These are phyloP conservation scores for Rambutsinella grinnellia DNA, from an alignment of 2,888 invertebrate species.

Conservation along the genomic window DNA sequence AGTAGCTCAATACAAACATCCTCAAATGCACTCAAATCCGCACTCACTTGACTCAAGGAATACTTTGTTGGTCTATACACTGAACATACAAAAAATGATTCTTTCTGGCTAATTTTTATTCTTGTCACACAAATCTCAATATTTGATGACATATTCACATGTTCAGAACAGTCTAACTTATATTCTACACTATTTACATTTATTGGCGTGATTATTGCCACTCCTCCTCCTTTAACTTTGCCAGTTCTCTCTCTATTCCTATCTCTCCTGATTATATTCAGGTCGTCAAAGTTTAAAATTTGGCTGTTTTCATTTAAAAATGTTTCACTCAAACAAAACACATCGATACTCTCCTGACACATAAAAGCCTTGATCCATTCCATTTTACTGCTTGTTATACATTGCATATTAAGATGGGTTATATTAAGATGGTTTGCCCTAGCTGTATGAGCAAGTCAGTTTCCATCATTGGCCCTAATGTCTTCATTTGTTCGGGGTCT, in stretches of 20 bases:
- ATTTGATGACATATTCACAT: neutral
- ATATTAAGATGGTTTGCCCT: no score
- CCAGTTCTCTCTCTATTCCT: neutral
- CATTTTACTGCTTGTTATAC: no score
- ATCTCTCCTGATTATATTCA: neutral
- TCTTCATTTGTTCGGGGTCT: no score
- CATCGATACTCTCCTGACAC: neutral
- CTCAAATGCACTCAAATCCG: neutral
- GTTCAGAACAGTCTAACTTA: neutral
- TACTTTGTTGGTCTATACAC: slow-evolving; percentile 20
- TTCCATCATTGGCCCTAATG: no score
- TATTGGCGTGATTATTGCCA: neutral
- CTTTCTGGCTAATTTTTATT: neutral
- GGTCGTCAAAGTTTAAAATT: neutral
- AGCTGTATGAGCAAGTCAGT: no score
- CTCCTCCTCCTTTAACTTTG: neutral
- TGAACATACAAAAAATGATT: neutral
- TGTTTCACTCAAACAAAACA: neutral
- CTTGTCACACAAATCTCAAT: neutral
- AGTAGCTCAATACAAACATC: neutral
- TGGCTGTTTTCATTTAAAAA: neutral
- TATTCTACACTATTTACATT: neutral
- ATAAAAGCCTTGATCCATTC: no score
- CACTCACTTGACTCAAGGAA: neutral
- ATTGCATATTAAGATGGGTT: no score